phyloP scores from a whole-genome alignment of 2,888 invertebrate genomes.

The Sminthurides aquaticus region DNA sequence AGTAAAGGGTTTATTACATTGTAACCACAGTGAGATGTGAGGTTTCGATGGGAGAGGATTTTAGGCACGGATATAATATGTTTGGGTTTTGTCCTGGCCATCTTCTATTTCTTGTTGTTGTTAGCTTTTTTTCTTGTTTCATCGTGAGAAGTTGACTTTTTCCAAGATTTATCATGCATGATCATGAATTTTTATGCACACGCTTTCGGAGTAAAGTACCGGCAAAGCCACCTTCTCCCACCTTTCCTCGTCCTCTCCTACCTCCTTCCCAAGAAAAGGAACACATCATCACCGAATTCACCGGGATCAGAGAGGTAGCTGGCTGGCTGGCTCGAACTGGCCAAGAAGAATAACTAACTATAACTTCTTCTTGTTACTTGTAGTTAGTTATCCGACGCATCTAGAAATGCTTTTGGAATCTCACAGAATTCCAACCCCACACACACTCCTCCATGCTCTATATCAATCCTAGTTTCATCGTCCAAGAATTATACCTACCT shows the following conservation, averaged over 20 bases:
- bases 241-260: not conserved
- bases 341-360: too few species aligned
- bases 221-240: not conserved
- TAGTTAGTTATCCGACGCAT: too few species aligned
- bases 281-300: not conserved
- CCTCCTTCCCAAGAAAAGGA: not conserved
- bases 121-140: conserved; percentile 11
- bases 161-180: conserved; percentile 25
- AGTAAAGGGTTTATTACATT: conserved; percentile 25
- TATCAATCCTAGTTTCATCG: too few species aligned
- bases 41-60: conserved; percentile 21
- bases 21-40: conserved; percentile 23
- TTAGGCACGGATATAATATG: conserved; percentile 22
- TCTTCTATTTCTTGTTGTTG: conserved; percentile 5
- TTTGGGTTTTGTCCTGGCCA: conserved; percentile 4
- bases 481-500: too few species aligned
- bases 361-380: too few species aligned
- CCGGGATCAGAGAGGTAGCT: too few species aligned
- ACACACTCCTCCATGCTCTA: too few species aligned
- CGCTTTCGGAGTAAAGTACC: conserved; percentile 7
- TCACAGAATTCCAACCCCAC: too few species aligned
- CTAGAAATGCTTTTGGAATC: too few species aligned
- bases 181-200: conserved; percentile 23
- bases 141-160: conserved; percentile 22
- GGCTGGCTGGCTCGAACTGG: too few species aligned